Conservation (phyloP, 2,888 invertebrate genomes). For the Tenthredo notha region DNA sequence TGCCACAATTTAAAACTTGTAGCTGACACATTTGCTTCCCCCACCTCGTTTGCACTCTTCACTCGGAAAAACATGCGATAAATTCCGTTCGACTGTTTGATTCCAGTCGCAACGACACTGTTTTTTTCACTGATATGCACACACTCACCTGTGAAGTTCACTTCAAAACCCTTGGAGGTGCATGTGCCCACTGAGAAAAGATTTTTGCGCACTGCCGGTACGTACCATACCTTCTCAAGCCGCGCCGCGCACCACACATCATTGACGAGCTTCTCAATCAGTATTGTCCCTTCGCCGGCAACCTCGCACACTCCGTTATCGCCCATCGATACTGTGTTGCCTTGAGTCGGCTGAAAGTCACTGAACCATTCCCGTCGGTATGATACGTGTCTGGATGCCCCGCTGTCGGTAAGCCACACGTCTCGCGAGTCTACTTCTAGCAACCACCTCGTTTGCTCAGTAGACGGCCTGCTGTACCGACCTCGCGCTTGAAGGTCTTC, state of each 20-base stretch:
- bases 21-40: constrained; percentile 52
- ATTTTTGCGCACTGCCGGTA: constrained; percentile 58
- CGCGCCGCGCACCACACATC: constrained; percentile 39
- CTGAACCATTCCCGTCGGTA: constrained; percentile 54
- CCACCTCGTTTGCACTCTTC: not conserved
- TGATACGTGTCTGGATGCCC: constrained; percentile 54
- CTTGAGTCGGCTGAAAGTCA: not conserved
- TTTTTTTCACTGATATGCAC: too few species aligned
- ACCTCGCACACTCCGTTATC: constrained; percentile 45
- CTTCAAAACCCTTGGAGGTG: constrained; percentile 46
- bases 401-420: constrained; percentile 52
- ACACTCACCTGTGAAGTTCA: not conserved
- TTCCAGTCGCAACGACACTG: constrained; percentile 14
- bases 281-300: constrained; percentile 51
- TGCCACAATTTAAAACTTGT: constrained; percentile 59
- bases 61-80: constrained; percentile 55
- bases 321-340: constrained; percentile 7
- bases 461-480: not conserved
- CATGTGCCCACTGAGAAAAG: constrained; percentile 58
- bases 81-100: constrained; percentile 53
- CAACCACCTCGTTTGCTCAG: not conserved
- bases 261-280: constrained; percentile 40
- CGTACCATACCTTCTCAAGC: constrained; percentile 58
- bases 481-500: constrained; percentile 36
- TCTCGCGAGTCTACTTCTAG: constrained; percentile 30